Base-by-base conservation (phyloP, 1,140 invertebrate species). In the Procambarus clarkii region DNA sequence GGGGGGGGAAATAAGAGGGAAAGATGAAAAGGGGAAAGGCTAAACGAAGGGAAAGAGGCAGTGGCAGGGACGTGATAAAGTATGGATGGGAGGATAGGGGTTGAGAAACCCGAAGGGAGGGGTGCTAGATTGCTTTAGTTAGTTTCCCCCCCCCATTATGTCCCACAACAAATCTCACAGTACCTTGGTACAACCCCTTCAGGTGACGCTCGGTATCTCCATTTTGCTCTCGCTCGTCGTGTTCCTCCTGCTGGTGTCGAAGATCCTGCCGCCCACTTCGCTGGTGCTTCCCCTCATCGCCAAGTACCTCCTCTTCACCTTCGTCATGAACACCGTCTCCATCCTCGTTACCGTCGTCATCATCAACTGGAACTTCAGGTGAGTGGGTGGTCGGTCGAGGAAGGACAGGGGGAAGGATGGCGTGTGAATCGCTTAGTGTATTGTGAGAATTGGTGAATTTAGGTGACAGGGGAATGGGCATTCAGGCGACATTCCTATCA, bases 281-380 rank as follows among this genome's bases (percentile, higher is more conserved):
- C 96, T 99, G 21, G 98, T 99, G 93, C 95, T 99, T 93, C 98
- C 98, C 90, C 95, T 99, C 91, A 99, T 99, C 93, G 98, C 98
- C 94, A 99, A 99, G 95, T 99, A 99, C 95, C 96, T 99, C 79
- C 96, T 99, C 3, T 99, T 99, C 95, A 99, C 99, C 50, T 99
- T 99, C 95, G 99, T 99, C 90, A 99, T 99, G 98, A 99, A 99
- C 95, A 99, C 99, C 46, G 97, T 99, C 93, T 99, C 98, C 95
- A 99, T 99, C 95, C 95, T 99, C 88, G 98, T 99, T 8, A 99
- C 99, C 0, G 99, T 99, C 45, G 97, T 99, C 94, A 99, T 99
- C 93, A 99, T 99, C 94, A 99, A 99, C 94, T 98, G 98, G 97
- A 99, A 99, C 94, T 99, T 99, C 95, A 96, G 99, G 92, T 90